phyloP scores from a whole-genome alignment of 2,113 vertebrate species.

The Actenoides lindsayi region DNA sequence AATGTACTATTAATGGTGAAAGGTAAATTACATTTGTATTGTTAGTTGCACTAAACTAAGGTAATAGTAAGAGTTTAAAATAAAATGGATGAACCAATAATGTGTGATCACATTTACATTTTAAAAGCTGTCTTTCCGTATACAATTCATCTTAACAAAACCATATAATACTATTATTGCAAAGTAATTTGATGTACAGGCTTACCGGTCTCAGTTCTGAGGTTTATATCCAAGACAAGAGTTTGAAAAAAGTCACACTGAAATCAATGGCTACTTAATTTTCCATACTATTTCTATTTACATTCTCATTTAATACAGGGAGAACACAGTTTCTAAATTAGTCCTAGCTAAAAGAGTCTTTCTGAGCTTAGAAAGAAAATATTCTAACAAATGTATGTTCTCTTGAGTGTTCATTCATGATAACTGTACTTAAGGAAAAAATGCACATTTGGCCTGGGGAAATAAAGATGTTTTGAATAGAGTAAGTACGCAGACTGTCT shows the following conservation, averaged over 20 bases:
- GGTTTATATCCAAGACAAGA: not conserved
- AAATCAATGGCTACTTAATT: not conserved
- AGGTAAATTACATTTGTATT: not conserved
- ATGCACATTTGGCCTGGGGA: constrained; percentile 43
- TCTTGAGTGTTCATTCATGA: constrained; percentile 61
- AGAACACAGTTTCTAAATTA: constrained; percentile 34
- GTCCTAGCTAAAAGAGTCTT: constrained; percentile 15
- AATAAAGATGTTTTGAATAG: constrained; percentile 44
- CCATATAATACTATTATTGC: not conserved
- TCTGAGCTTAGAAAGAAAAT: constrained; percentile 50
- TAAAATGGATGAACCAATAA: not conserved
- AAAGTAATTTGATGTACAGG: not conserved
- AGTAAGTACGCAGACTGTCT: constrained; percentile 56
- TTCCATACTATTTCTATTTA: not conserved
- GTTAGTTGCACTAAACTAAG: not conserved
- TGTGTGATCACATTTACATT: not conserved
- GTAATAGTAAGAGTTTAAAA: not conserved
- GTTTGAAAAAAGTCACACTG: not conserved
- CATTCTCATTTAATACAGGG: not conserved
- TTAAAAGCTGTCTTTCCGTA: not conserved
- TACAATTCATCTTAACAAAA: not conserved
- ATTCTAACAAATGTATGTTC: constrained; percentile 18
- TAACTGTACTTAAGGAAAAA: constrained; percentile 47
- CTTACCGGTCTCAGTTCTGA: not conserved
- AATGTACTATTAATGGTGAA: not conserved